Conservation (phyloP, 1,140 invertebrate species). For the Samia ricini region DNA sequence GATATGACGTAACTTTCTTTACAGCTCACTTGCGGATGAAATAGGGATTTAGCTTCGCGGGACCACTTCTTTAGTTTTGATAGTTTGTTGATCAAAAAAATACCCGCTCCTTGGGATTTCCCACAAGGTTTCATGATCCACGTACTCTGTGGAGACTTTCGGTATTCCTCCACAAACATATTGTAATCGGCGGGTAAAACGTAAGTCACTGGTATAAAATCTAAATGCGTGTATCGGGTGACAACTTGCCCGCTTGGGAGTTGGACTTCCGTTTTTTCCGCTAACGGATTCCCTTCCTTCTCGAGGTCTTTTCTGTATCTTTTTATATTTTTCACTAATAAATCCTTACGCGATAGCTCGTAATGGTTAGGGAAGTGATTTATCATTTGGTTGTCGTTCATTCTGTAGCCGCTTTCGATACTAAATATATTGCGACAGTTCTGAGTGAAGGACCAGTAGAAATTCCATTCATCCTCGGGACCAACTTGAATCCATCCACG, state of each 20-base stretch:
- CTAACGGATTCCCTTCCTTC: constrained; percentile 83
- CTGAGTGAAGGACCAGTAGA: constrained; percentile 96
- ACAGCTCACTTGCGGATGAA: constrained; percentile 85
- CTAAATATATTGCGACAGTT: constrained; percentile 95
- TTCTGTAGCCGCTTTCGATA: constrained; percentile 93
- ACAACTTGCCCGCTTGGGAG: constrained; percentile 82
- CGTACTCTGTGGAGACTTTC: constrained; percentile 94
- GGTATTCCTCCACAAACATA: constrained; percentile 97
- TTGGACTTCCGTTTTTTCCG: constrained; percentile 81
- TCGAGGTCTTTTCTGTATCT: constrained; percentile 93
- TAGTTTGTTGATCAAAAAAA: constrained; percentile 93
- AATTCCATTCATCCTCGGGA: constrained; percentile 97
- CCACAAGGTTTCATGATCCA: constrained; percentile 99
- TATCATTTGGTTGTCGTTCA: constrained; percentile 94
- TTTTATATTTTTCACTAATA: constrained; percentile 97
- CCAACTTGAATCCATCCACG: constrained; percentile 94
- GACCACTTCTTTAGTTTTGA: constrained; percentile 94
- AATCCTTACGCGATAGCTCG: constrained; percentile 95
- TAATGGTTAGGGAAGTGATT: constrained; percentile 97
- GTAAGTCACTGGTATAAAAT: constrained; percentile 96
- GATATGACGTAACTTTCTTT: constrained; percentile 96
- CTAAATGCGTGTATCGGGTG: constrained; percentile 88
- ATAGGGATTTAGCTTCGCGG: constrained; percentile 87
- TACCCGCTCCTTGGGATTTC: constrained; percentile 92
- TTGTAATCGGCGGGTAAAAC: constrained; percentile 97